phyloP scores from a whole-genome alignment of 2,113 vertebrate genomes.

The Phasianus colchicus region DNA sequence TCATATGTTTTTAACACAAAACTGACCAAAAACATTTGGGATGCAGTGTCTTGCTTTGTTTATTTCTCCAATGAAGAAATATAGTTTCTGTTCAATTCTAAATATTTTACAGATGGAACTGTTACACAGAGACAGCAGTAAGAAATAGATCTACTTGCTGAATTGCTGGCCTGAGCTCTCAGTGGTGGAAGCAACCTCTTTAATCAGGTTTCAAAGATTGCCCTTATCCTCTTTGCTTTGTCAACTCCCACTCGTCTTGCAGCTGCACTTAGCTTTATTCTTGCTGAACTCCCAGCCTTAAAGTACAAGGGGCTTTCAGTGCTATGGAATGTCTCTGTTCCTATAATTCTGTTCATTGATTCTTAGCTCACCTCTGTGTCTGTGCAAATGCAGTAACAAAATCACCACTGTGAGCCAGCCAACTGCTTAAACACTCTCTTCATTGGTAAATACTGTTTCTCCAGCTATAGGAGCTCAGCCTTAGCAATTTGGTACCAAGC shows the following conservation, averaged over 20 bases:
- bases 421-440: neutral
- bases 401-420: neutral
- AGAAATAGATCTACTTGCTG: neutral
- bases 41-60: neutral
- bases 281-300: neutral
- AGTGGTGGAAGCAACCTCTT: neutral
- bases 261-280: slow-evolving; percentile 8
- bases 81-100: neutral
- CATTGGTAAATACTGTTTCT: neutral
- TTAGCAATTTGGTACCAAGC: neutral
- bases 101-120: neutral
- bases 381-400: fast-evolving
- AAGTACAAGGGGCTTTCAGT: slow-evolving; percentile 17
- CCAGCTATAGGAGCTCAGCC: neutral
- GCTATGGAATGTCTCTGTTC: neutral
- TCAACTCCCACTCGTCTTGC: neutral
- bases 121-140: neutral
- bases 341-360: fast-evolving
- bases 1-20: neutral
- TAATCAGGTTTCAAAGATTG: slow-evolving; percentile 4
- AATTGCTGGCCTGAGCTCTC: neutral
- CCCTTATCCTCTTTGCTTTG: slow-evolving; percentile 5
- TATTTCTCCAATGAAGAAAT: neutral
- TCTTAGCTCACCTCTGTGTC: neutral
- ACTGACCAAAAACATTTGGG: neutral